These are phyloP conservation scores for Macrotrachela quadricornifera DNA, from an alignment of 1,140 invertebrate genomes.

Conservation along the genomic window DNA sequence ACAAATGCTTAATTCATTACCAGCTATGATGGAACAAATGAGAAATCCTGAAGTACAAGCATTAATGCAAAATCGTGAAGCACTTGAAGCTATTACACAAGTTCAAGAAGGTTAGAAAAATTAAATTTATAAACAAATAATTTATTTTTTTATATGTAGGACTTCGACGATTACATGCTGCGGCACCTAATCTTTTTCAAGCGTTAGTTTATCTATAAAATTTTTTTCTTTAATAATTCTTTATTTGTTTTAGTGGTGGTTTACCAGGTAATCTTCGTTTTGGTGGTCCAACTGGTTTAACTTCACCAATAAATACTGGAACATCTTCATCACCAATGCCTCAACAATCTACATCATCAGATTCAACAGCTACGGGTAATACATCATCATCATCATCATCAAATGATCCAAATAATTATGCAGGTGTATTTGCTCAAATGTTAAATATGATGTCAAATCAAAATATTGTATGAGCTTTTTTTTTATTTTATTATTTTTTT, in stretches of 20 bases:
- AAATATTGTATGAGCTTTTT: not conserved
- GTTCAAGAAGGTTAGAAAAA: slow-evolving; percentile 56
- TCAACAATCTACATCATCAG: slow-evolving; percentile 22
- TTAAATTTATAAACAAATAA: no score
- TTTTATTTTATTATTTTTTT: not conserved
- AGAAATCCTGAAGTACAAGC: slow-evolving; percentile 77
- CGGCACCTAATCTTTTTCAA: slow-evolving; percentile 57
- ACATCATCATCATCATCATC: not conserved
- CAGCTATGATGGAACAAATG: slow-evolving; percentile 56
- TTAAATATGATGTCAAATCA: slow-evolving; percentile 9
- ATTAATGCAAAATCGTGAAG: slow-evolving; percentile 72
- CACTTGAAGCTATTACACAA: slow-evolving; percentile 73
- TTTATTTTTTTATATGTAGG: no score
- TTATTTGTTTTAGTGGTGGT: slow-evolving; percentile 8
- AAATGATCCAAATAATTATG: not conserved
- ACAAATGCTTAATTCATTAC: slow-evolving; percentile 55
- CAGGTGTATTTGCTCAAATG: slow-evolving; percentile 1
- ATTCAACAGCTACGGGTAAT: not conserved
- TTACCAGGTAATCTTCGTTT: slow-evolving; percentile 14
- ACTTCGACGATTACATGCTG: slow-evolving; percentile 61
- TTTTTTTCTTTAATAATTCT: not conserved
- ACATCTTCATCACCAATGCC: not conserved
- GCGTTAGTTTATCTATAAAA: slow-evolving; percentile 22
- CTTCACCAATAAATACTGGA: slow-evolving; percentile 10
- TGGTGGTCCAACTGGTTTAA: slow-evolving; percentile 20